Evolutionary conservation across 2,797 vertebrate species (phyloP).

Genomic region (Falco novaeseelandiae): DNA sequence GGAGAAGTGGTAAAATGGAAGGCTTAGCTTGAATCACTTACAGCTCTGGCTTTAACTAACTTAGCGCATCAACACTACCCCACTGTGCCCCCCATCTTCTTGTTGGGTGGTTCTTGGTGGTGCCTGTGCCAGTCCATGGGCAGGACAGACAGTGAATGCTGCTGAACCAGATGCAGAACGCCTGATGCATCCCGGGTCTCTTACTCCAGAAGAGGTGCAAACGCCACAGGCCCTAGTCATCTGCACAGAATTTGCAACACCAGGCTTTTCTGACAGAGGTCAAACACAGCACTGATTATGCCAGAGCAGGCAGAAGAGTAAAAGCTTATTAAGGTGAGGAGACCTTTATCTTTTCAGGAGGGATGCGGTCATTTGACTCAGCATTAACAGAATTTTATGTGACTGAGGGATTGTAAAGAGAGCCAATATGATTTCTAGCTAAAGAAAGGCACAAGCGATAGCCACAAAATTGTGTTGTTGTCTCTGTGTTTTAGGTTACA

Average conservation of each 20-base stretch:
- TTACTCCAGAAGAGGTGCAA: neutral
- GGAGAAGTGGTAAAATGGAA: neutral
- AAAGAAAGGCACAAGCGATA: neutral
- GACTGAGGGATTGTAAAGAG: neutral
- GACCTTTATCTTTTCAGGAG: neutral
- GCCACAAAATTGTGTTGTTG: neutral
- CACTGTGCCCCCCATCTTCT: neutral
- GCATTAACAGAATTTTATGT: neutral
- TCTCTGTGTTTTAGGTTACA: neutral
- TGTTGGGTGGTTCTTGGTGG: neutral
- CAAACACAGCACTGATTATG: neutral
- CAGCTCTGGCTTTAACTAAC: neutral
- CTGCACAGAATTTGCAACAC: neutral
- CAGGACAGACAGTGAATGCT: neutral
- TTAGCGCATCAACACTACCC: neutral
- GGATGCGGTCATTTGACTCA: neutral
- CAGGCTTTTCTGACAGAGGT: neutral
- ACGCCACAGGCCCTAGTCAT: neutral
- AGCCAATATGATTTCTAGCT: neutral
- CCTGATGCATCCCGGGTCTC: neutral
- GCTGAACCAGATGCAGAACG: neutral
- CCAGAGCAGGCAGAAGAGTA: neutral
- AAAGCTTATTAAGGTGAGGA: neutral
- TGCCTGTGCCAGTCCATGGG: neutral
- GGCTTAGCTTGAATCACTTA: neutral